Conservation (phyloP, 2,888 invertebrate genomes). For the Acanthosepion lycidas region DNA sequence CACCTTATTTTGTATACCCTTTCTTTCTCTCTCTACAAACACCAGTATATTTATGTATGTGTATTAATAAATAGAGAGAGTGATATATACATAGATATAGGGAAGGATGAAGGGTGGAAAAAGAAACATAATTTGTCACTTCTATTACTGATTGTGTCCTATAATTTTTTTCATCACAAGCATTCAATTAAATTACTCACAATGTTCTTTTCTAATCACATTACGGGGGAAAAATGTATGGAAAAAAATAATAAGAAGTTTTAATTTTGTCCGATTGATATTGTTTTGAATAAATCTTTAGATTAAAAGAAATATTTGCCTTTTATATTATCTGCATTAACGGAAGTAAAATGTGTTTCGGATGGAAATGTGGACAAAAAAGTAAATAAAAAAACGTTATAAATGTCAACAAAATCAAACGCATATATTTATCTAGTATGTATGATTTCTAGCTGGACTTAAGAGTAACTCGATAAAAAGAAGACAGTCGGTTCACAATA, state of each 20-base stretch:
- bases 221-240: neutral
- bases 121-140: neutral
- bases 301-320: neutral
- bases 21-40: too few relatives aligned
- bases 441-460: too few relatives aligned
- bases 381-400: neutral
- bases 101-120: neutral
- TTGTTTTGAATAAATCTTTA: neutral
- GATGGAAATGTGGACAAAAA: neutral
- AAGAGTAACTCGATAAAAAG: too few relatives aligned
- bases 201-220: slow-evolving; percentile 33
- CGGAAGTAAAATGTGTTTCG: neutral
- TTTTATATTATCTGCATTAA: neutral
- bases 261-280: slow-evolving; percentile 1
- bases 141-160: neutral
- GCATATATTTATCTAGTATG: neutral
- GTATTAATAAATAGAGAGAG: too few relatives aligned
- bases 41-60: too few relatives aligned
- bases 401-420: neutral
- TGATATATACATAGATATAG: neutral
- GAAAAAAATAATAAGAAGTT: neutral
- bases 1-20: too few relatives aligned
- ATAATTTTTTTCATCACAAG: neutral
- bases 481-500: too few relatives aligned
- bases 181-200: slow-evolving; percentile 22